Percentiles rank a stretch among this genome's conserved stretches.
phyloP scores from a whole-genome alignment of 2,113 vertebrate genomes.

The Triplophysa tibetana region DNA sequence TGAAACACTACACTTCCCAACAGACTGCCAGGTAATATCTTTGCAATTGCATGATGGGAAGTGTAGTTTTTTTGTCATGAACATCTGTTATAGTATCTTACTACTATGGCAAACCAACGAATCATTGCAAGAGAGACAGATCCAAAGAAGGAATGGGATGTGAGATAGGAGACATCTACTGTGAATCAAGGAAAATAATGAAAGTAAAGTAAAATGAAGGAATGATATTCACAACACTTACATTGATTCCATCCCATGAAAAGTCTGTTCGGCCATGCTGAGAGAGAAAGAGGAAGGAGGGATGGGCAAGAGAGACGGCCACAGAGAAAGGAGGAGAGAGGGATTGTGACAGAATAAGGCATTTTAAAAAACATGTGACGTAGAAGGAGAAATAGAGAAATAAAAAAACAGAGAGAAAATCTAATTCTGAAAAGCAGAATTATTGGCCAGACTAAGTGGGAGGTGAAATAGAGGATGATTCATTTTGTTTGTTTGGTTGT shows the following conservation, averaged over 20 bases:
- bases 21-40: conserved; percentile 38
- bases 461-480: conserved; percentile 37
- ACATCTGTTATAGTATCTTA: conserved; percentile 40
- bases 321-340: conserved; percentile 34
- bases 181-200: conserved; percentile 59
- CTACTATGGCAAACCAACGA: conserved; percentile 59
- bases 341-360: conserved; percentile 52
- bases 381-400: conserved; percentile 50
- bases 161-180: conserved; percentile 52
- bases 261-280: conserved; percentile 97
- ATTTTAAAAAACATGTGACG: conserved; percentile 54
- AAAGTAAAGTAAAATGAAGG: conserved; percentile 60
- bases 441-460: conserved; percentile 57
- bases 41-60: conserved; percentile 54
- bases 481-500: not conserved
- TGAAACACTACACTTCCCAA: conserved; percentile 55
- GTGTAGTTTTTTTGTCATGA: conserved; percentile 47
- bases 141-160: conserved; percentile 47
- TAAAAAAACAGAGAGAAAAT: conserved; percentile 39
- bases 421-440: conserved; percentile 29
- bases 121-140: conserved; percentile 54
- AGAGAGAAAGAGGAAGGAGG: conserved; percentile 77
- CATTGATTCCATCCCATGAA: conserved; percentile 99
- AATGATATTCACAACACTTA: conserved; percentile 84
- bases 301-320: conserved; percentile 61